These are phyloP conservation scores for Emys orbicularis DNA, from an alignment of 2,797 vertebrate genomes.

Conservation along the genomic window DNA sequence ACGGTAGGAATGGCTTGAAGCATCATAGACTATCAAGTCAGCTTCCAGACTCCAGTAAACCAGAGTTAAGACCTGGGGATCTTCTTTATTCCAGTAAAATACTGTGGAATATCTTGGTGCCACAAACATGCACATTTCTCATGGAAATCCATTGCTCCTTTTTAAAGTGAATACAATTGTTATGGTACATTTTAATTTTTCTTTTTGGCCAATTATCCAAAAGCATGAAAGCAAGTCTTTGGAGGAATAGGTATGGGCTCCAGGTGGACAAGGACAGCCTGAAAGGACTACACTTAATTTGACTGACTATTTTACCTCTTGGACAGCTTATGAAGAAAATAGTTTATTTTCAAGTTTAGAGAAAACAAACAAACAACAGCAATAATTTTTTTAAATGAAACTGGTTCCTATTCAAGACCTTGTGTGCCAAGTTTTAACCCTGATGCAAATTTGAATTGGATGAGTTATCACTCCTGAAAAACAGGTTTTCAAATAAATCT, in stretches of 20 bases:
- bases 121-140: neutral
- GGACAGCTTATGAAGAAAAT: neutral
- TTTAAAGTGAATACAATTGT: neutral
- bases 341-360: neutral
- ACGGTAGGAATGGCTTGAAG: neutral
- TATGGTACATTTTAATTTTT: neutral
- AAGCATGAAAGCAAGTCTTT: neutral
- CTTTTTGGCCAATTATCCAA: neutral
- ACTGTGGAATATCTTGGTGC: neutral
- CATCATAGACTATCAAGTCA: neutral
- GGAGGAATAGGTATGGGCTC: neutral
- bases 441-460: conserved; percentile 33
- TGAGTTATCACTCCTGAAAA: conserved; percentile 14
- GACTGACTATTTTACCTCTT: neutral
- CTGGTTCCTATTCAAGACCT: neutral
- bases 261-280: neutral
- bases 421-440: neutral
- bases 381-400: neutral
- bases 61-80: neutral
- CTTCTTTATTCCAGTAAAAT: neutral
- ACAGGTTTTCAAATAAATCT: conserved; percentile 24
- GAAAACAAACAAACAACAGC: neutral
- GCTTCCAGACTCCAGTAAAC: neutral
- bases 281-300: neutral
- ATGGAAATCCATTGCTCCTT: neutral